Evolutionary conservation across 1,140 invertebrate species (phyloP).

Genomic region (Calliopsis andreniformis): DNA sequence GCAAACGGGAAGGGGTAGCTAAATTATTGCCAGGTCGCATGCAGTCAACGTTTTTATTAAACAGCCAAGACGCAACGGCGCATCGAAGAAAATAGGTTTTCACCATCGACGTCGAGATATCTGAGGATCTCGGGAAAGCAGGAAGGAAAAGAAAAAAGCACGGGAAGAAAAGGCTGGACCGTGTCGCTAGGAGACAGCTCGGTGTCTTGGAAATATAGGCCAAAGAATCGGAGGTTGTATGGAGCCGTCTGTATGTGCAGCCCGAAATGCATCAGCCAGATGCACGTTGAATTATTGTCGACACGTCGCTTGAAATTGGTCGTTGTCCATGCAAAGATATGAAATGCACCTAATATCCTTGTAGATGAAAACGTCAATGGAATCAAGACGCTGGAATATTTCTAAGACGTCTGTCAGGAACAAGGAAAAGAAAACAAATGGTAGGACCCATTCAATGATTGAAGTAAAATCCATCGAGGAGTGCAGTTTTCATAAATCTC

Average conservation of each 20-base stretch:
- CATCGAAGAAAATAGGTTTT: background rate
- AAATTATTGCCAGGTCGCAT: slow-evolving; percentile 19
- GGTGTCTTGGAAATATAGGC: slow-evolving; percentile 23
- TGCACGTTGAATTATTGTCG: slow-evolving; percentile 16
- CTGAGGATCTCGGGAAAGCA: background rate
- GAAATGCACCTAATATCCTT: slow-evolving; percentile 18
- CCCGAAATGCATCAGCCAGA: background rate
- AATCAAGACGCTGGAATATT: background rate
- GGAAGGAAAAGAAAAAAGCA: too few relatives aligned
- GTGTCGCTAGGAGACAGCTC: background rate
- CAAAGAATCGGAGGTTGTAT: slow-evolving; percentile 4
- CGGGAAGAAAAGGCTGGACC: background rate
- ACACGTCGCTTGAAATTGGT: background rate
- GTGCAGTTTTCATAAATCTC: background rate
- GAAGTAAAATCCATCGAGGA: slow-evolving; percentile 20
- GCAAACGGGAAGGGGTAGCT: background rate
- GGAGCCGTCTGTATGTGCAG: slow-evolving; percentile 4
- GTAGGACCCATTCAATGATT: background rate
- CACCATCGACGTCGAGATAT: background rate
- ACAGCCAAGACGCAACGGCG: background rate
- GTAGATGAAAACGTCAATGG: slow-evolving; percentile 23
- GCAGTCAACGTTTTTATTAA: slow-evolving; percentile 25
- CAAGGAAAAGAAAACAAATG: slow-evolving; percentile 2
- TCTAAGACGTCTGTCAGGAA: background rate
- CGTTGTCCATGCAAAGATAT: background rate